Conservation (phyloP, 1,140 invertebrate species). For the Arctopsyche grandis region DNA sequence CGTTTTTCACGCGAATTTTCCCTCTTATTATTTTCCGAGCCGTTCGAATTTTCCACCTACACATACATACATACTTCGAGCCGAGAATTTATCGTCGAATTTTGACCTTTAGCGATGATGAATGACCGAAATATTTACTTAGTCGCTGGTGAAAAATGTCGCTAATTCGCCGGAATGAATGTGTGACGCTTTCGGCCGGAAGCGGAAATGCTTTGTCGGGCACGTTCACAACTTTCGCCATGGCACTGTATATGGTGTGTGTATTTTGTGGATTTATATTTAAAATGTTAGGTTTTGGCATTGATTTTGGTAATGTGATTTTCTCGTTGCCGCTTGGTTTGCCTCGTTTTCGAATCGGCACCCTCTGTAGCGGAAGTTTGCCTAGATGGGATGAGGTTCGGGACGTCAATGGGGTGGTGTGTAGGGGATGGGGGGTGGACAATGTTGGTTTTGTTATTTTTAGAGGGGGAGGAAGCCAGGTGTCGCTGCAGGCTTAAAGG, state of each 20-base stretch:
- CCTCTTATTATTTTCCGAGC: background rate
- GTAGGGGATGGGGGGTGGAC: background rate
- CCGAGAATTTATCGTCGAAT: no score
- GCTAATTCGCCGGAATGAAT: background rate
- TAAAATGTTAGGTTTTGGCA: no score
- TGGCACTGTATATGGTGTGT: no score
- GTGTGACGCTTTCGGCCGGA: background rate
- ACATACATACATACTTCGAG: no score
- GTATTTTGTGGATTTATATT: no score
- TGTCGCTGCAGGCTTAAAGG: background rate
- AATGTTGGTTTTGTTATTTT: background rate
- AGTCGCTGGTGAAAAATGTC: background rate
- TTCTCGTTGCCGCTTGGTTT: no score
- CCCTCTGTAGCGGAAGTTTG: background rate
- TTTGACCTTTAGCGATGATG: background rate
- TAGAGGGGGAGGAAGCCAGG: background rate
- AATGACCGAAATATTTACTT: background rate
- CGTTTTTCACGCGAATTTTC: background rate
- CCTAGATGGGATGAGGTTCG: background rate
- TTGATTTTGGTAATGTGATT: no score
- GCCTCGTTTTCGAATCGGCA: background rate
- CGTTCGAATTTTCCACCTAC: no score
- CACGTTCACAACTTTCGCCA: background rate
- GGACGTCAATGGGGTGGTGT: background rate
- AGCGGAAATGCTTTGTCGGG: background rate